Conservation (phyloP, 2,113 vertebrate species). For the Leiothrix lutea region DNA sequence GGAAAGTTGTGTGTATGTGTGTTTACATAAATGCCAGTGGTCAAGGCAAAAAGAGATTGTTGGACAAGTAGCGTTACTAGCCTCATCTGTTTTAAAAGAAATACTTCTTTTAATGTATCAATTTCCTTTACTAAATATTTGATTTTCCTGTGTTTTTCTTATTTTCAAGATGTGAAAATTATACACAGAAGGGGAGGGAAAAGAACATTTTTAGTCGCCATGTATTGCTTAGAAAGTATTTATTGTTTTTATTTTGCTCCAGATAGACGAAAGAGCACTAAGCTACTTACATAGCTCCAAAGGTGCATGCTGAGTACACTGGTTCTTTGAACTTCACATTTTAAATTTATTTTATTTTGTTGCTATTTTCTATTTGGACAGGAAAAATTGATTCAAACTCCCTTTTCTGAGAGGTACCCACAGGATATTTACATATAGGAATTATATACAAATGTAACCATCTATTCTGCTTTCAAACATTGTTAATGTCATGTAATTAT, state of each 20-base stretch:
- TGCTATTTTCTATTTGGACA: background rate
- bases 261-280: background rate
- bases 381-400: background rate
- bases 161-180: background rate
- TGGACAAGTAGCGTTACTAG: background rate
- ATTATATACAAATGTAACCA: background rate
- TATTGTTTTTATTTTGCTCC: background rate
- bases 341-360: background rate
- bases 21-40: background rate
- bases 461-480: background rate
- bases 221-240: background rate
- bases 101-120: background rate
- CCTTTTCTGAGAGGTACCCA: background rate
- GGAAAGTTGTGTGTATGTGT: background rate
- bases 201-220: background rate
- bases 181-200: background rate
- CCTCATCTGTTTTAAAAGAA: background rate
- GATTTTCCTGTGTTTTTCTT: background rate
- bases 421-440: background rate
- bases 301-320: rapidly evolving
- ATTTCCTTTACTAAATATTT: background rate
- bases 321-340: background rate
- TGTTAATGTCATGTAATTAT: background rate
- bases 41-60: background rate
- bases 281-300: background rate